Evolutionary conservation across 2,888 invertebrate species (phyloP).

Genomic region (Trissonchulus latispiculum): DNA sequence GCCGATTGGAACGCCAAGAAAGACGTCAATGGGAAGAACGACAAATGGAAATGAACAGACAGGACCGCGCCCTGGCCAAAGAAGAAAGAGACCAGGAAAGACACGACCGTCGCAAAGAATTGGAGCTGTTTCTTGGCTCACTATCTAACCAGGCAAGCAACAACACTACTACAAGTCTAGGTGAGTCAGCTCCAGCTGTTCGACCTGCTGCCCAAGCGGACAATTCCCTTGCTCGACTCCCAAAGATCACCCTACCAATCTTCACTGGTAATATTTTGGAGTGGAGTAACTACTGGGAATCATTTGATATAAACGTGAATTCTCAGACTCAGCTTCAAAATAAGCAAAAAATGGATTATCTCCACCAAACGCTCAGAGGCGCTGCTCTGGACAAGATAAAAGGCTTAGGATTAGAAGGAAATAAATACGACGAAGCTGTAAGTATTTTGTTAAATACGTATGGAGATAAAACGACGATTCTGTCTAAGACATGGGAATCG

Average conservation of each 20-base stretch:
- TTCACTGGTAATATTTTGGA: background rate
- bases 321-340: background rate
- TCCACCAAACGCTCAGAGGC: background rate
- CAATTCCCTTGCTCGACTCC: too few species aligned
- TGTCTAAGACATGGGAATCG: background rate
- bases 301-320: background rate
- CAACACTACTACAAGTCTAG: too few species aligned
- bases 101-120: too few species aligned
- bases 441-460: background rate
- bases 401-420: background rate
- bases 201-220: too few species aligned
- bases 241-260: background rate
- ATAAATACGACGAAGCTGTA: background rate
- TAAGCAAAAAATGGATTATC: background rate
- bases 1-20: background rate
- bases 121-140: too few species aligned
- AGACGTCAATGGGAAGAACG: background rate
- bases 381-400: background rate
- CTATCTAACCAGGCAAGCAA: too few species aligned
- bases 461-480: background rate
- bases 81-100: too few species aligned
- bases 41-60: background rate
- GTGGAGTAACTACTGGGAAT: background rate
- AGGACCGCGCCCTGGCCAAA: too few species aligned
- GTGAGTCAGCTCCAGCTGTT: too few species aligned